A percentile compares a stretch with the other conserved stretches of the same genome.
phyloP scores from a whole-genome alignment of 2,113 vertebrate species.

The Mastomys coucha region DNA sequence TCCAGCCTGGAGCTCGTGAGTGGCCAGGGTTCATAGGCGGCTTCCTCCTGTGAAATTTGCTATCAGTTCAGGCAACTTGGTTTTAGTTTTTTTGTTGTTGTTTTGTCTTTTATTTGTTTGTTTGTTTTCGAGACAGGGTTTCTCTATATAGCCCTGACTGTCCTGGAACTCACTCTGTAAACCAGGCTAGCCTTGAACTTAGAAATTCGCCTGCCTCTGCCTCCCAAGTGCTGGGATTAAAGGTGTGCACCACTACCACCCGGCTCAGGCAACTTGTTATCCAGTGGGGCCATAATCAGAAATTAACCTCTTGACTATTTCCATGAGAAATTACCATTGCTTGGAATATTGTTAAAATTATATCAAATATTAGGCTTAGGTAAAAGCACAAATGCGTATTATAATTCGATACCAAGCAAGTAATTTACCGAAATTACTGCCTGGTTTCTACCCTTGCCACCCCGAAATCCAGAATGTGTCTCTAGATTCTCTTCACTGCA shows the following conservation, averaged over 20 bases:
- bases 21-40: background rate
- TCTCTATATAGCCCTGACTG: no score
- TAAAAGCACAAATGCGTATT: background rate
- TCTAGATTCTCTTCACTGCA: constrained; percentile 10
- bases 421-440: background rate
- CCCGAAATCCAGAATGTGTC: constrained; percentile 21
- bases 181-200: no score
- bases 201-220: no score
- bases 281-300: constrained; percentile 13
- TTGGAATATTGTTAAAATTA: constrained; percentile 46
- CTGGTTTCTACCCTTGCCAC: background rate
- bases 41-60: constrained; percentile 69
- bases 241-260: no score
- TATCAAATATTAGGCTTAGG: background rate
- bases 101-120: no score
- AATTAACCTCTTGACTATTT: constrained; percentile 63
- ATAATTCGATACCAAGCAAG: background rate
- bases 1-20: background rate
- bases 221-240: no score
- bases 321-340: constrained; percentile 53
- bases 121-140: no score
- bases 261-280: constrained; percentile 72
- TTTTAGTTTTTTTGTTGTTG: no score
- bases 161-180: no score
- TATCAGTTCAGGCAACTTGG: no score